Percentiles rank a stretch among this genome's conserved stretches.
Evolutionary conservation across 2,797 vertebrate genomes (phyloP).

Genomic region (Furcifer pardalis): DNA sequence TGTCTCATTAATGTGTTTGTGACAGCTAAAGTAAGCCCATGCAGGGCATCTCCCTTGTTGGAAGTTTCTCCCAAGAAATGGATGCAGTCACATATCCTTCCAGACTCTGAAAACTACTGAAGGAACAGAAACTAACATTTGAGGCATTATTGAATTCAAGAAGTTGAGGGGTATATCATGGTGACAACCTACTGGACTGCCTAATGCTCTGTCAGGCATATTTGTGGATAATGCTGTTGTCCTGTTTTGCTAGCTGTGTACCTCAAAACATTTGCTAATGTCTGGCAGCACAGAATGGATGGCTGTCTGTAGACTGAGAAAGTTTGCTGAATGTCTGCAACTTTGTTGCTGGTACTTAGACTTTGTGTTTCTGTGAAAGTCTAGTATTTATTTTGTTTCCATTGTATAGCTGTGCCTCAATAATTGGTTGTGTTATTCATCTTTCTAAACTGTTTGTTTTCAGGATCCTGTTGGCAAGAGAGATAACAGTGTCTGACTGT

Average conservation of each 20-base stretch:
- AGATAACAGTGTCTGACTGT: not conserved
- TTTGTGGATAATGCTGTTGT: not conserved
- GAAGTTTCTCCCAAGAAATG: not conserved
- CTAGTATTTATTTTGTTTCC: not conserved
- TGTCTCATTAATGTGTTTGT: not conserved
- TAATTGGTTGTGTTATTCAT: not conserved
- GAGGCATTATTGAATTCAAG: not conserved
- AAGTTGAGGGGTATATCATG: not conserved
- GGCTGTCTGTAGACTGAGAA: not conserved
- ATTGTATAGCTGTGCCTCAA: too few species aligned
- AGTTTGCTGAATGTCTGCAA: too few species aligned
- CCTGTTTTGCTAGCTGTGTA: not conserved
- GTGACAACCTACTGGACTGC: not conserved
- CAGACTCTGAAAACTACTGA: not conserved
- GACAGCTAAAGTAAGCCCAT: not conserved
- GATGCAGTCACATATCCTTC: not conserved
- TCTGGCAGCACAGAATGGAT: not conserved
- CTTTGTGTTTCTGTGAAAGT: not conserved
- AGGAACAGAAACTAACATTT: not conserved
- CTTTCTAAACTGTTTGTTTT: not conserved
- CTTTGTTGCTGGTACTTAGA: too few species aligned
- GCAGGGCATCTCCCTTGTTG: not conserved
- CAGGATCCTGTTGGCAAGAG: not conserved
- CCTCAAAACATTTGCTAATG: not conserved
- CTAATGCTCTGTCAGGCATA: too few species aligned